Conservation (phyloP, 1,140 invertebrate species). For the Schlechtendalia chinensis region DNA sequence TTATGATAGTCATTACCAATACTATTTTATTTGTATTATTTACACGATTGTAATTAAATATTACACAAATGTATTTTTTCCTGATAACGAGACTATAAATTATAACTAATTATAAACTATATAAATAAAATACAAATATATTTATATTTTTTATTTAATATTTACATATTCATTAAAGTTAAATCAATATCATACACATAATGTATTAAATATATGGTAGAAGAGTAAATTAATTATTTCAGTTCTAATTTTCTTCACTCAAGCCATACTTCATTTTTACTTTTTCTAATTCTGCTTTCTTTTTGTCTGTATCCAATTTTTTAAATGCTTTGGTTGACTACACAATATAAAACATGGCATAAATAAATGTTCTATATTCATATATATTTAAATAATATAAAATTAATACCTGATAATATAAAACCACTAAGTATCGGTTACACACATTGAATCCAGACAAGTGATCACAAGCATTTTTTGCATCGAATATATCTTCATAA, state of each 20-base stretch:
- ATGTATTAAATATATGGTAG: neutral
- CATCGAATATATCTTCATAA: constrained; percentile 99
- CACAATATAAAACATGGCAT: constrained; percentile 56
- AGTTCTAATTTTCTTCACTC: constrained; percentile 58
- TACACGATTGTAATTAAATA: too few relatives aligned
- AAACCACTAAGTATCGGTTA: constrained; percentile 94
- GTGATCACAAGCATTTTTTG: constrained; percentile 99
- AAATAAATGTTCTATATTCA: neutral
- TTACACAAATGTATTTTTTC: too few relatives aligned
- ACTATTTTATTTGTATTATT: too few relatives aligned
- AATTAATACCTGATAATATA: constrained; percentile 79
- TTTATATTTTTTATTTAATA: constrained; percentile 15
- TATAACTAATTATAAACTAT: too few relatives aligned
- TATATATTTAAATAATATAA: neutral
- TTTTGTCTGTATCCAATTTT: constrained; percentile 93
- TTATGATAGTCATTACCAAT: neutral
- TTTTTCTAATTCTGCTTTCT: constrained; percentile 94
- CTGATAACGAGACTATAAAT: too few relatives aligned
- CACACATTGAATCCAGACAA: constrained; percentile 98
- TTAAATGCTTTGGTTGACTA: constrained; percentile 94
- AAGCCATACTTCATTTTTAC: constrained; percentile 92
- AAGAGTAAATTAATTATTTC: neutral
- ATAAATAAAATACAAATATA: neutral
- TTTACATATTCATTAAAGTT: constrained; percentile 18
- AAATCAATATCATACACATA: neutral